Conservation (phyloP, 2,797 vertebrate genomes). For the Heteromormyrus szaboi region DNA sequence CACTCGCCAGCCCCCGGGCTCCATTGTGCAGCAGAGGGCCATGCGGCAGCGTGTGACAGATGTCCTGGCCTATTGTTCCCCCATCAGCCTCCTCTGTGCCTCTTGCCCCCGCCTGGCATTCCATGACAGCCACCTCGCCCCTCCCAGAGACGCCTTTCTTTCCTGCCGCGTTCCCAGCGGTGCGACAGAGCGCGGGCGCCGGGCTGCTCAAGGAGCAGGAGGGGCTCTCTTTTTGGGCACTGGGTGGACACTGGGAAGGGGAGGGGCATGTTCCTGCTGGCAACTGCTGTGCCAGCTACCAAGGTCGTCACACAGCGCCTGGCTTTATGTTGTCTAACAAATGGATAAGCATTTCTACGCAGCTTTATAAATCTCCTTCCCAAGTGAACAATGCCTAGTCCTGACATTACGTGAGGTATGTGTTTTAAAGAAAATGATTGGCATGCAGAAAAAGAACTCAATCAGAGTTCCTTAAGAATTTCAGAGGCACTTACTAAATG, state of each 20-base stretch:
- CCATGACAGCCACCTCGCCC: constrained; percentile 22
- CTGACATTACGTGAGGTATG: not conserved
- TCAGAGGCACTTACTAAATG: not conserved
- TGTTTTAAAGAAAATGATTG: not conserved
- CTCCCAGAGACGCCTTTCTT: constrained; percentile 3
- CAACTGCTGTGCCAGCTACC: not conserved
- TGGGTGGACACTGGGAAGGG: not conserved
- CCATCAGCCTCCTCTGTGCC: constrained; percentile 24
- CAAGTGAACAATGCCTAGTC: not conserved
- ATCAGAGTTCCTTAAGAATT: not conserved
- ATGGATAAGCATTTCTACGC: not conserved
- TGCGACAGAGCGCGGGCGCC: constrained; percentile 10
- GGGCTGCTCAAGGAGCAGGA: not conserved
- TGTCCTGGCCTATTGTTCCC: constrained; percentile 38
- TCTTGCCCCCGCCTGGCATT: constrained; percentile 27
- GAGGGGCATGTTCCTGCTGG: not conserved
- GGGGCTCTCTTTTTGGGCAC: not conserved
- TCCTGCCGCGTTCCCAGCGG: constrained; percentile 20
- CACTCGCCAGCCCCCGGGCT: constrained; percentile 16
- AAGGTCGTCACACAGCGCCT: not conserved
- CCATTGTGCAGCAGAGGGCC: constrained; percentile 36
- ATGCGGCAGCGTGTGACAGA: constrained; percentile 43
- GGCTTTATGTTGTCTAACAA: not conserved
- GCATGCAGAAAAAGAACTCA: not conserved
- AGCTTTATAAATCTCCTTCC: not conserved